Base-by-base conservation (phyloP, 2,888 invertebrate genomes). In the Napeogenes sylphis region DNA sequence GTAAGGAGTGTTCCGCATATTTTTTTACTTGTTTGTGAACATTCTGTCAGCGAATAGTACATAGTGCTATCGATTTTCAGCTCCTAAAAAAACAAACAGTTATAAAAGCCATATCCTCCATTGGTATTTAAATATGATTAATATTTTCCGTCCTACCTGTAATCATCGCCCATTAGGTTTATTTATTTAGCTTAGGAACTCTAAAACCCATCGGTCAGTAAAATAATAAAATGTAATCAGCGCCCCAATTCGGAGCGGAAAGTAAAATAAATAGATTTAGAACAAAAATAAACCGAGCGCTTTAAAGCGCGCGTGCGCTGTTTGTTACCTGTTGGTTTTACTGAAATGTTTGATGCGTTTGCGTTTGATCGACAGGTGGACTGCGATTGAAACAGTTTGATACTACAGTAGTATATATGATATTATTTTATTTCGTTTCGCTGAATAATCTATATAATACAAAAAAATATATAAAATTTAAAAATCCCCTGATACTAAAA, bases 261-360 rank as follows among this genome's bases (percentile, higher is more conserved):
- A 73, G 75, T 75, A 82, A 85, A 86, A 87, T 81, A 87, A 87
- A 87, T 84, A 85, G 78, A 80, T 78, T 77, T 70, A 70, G 75
- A 77, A 80, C 80, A 71, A 82, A 87, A 84, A 85, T 81, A 87
- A 87, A 87, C 83, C 82, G 70, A 65, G 56, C 60, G 64, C 64
- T 72, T 70, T 75, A 74, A 73, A 78, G 75, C 75, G 75, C 80
- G 79, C 70, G 64, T 53, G 58, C 74, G 74, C 77, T 78, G 83
- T 82, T 80, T 83, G 85, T 87, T 87, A 87, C 88, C 88, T 87
- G 88, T 85, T 83, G 84, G 84, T 82, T 84, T 81, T 80, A 86
- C 83, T 83, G 85, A 85, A 86, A 87, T 81, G 83, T 82, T 85
- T 84, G 83, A 82, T 85, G 85, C 83, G 81, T 84, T 84, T 83